Percentiles rank a stretch among this genome's conserved stretches.
phyloP scores from a whole-genome alignment of 2,113 vertebrate genomes.

The Actenoides hombroni region DNA sequence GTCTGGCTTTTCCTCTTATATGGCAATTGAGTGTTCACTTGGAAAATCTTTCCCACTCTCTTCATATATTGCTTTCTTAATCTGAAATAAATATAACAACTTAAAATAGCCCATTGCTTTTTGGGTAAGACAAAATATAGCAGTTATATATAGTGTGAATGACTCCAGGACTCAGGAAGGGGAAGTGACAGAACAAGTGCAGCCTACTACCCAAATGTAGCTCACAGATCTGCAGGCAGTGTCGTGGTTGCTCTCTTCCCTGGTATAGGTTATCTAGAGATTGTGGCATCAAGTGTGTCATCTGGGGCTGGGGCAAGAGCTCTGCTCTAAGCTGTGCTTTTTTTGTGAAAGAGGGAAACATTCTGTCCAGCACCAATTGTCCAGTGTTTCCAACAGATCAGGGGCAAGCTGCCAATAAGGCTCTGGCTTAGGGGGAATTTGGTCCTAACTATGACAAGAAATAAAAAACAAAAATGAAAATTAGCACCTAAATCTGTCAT shows the following conservation, averaged over 20 bases:
- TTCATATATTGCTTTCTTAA: constrained; percentile 36
- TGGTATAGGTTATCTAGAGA: not conserved
- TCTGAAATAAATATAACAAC: not conserved
- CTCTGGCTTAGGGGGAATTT: not conserved
- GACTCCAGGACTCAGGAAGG: not conserved
- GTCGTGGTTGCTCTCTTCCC: not conserved
- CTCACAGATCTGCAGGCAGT: rapidly evolving
- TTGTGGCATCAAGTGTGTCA: not conserved
- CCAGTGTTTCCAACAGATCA: not conserved
- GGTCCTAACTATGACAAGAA: not conserved
- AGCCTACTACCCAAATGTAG: not conserved
- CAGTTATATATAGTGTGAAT: not conserved
- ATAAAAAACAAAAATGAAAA: constrained; percentile 23
- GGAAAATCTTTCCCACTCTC: not conserved
- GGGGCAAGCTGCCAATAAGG: not conserved
- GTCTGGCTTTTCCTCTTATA: not conserved
- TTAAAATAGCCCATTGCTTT: constrained; percentile 6
- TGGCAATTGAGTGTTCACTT: not conserved
- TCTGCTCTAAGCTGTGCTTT: not conserved
- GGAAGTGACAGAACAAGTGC: not conserved
- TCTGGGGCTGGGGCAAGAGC: not conserved
- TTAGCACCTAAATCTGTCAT: not conserved
- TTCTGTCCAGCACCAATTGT: not conserved
- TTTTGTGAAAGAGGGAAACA: not conserved
- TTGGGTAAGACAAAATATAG: not conserved